phyloP scores from a whole-genome alignment of 2,797 vertebrate genomes.

The Micromesistius poutassou region DNA sequence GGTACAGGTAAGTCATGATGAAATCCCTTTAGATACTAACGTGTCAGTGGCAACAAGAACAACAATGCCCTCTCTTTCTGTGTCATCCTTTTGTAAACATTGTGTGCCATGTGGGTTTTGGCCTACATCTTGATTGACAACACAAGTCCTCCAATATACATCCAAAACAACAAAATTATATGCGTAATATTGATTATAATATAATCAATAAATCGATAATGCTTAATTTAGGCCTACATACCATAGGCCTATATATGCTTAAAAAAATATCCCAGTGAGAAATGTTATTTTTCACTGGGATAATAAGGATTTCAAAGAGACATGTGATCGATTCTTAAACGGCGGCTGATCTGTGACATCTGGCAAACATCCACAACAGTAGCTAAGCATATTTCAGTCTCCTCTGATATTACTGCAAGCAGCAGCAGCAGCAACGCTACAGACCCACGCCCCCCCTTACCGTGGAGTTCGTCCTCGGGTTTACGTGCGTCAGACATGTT shows the following conservation, averaged over 20 bases:
- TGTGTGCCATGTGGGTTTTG: constrained; percentile 4
- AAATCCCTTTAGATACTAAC: constrained; percentile 65
- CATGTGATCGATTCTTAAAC: no score
- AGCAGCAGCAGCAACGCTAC: neutral
- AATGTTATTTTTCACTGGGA: no score
- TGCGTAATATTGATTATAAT: no score
- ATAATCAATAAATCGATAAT: no score
- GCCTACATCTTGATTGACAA: neutral
- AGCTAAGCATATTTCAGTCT: neutral
- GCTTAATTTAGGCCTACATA: no score
- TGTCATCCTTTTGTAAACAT: constrained; percentile 9
- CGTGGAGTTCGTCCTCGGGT: constrained; percentile 67
- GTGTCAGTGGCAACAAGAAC: constrained; percentile 38
- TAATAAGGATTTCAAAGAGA: no score
- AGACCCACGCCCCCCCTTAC: constrained; percentile 49
- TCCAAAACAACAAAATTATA: no score
- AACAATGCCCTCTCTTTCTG: neutral
- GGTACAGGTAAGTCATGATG: constrained; percentile 68
- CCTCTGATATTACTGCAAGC: neutral
- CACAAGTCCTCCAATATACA: no score
- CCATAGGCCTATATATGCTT: no score
- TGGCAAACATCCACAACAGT: no score
- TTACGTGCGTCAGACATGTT: constrained; percentile 68
- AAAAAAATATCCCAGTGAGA: no score
- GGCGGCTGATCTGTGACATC: no score